A percentile compares a stretch with the other conserved stretches of the same genome.
phyloP scores from a whole-genome alignment of 2,797 vertebrate species.

The Pygocentrus nattereri region DNA sequence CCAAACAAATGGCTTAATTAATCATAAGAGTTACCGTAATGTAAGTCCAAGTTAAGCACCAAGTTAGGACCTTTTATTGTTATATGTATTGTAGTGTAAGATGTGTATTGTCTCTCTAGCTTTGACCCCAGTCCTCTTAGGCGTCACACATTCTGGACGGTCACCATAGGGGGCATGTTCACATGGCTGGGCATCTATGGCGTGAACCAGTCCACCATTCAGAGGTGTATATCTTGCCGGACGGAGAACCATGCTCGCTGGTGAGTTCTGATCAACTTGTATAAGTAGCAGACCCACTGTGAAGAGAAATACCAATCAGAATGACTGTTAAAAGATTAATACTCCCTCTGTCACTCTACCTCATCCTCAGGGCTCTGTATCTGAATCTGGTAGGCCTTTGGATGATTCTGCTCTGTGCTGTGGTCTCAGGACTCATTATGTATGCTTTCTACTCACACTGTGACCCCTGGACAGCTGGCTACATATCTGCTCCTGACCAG shows the following conservation, averaged over 20 bases:
- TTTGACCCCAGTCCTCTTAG: slow-evolving; percentile 82
- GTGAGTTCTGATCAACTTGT: slow-evolving; percentile 70
- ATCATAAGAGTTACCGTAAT: no score
- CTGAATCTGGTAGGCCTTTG: slow-evolving; percentile 84
- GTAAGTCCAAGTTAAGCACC: not conserved
- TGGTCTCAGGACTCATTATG: slow-evolving; percentile 85
- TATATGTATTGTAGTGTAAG: not conserved
- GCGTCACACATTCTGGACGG: slow-evolving; percentile 85
- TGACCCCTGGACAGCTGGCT: slow-evolving; percentile 84
- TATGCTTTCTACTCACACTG: slow-evolving; percentile 78
- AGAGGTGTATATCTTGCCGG: slow-evolving; percentile 86
- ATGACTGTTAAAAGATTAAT: not conserved
- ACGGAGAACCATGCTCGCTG: slow-evolving; percentile 82
- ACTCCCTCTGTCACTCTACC: not conserved
- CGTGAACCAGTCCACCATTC: slow-evolving; percentile 87
- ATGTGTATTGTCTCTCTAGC: slow-evolving; percentile 56
- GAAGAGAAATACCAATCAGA: not conserved
- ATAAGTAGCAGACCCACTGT: not conserved
- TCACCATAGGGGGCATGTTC: slow-evolving; percentile 82
- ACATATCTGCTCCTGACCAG: slow-evolving; percentile 85
- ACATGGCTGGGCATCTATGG: slow-evolving; percentile 87
- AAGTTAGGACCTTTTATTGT: not conserved
- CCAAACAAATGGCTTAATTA: no score
- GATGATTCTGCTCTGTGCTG: slow-evolving; percentile 77
- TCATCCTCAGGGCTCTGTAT: slow-evolving; percentile 83